A percentile compares a stretch with the other conserved stretches of the same genome.
These are phyloP conservation scores for Brachionichthys hirsutus DNA, from an alignment of 2,113 vertebrate species.

Conservation along the genomic window DNA sequence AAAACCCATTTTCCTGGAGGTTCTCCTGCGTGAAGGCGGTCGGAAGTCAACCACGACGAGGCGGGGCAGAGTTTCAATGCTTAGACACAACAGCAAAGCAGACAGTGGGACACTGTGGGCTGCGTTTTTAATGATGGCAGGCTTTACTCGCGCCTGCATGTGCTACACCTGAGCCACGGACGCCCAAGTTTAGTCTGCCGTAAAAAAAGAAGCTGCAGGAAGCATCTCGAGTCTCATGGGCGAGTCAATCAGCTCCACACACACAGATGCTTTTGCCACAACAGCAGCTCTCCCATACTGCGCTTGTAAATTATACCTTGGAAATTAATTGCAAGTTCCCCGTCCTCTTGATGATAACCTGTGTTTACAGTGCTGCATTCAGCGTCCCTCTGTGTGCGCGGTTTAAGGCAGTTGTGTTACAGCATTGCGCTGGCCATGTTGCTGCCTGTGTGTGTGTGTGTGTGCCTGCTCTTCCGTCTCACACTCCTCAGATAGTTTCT, in stretches of 20 bases:
- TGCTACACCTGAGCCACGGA: slow-evolving; percentile 54
- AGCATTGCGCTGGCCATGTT: slow-evolving; percentile 91
- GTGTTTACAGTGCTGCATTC: slow-evolving; percentile 29
- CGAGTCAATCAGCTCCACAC: slow-evolving; percentile 70
- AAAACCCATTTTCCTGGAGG: background rate
- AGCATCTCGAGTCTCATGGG: slow-evolving; percentile 67
- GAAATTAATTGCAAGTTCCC: slow-evolving; percentile 66
- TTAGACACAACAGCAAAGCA: slow-evolving; percentile 15
- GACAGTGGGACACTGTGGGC: background rate
- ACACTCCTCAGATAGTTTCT: slow-evolving; percentile 92
- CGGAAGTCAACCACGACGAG: too few relatives aligned
- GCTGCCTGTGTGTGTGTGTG: slow-evolving; percentile 84
- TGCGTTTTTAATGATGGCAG: slow-evolving; percentile 24
- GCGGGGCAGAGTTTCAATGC: background rate
- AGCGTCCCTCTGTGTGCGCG: slow-evolving; percentile 33
- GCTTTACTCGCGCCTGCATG: slow-evolving; percentile 51
- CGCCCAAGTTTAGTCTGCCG: slow-evolving; percentile 37
- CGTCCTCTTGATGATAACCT: slow-evolving; percentile 56
- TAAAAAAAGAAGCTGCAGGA: slow-evolving; percentile 47
- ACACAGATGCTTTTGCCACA: slow-evolving; percentile 72
- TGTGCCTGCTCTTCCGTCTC: slow-evolving; percentile 88
- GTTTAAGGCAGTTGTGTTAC: slow-evolving; percentile 58
- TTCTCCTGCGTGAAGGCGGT: too few relatives aligned
- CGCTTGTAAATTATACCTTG: slow-evolving; percentile 64
- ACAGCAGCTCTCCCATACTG: slow-evolving; percentile 68